Conservation (phyloP, 2,797 vertebrate species). For the Pipistrellus kuhlii region DNA sequence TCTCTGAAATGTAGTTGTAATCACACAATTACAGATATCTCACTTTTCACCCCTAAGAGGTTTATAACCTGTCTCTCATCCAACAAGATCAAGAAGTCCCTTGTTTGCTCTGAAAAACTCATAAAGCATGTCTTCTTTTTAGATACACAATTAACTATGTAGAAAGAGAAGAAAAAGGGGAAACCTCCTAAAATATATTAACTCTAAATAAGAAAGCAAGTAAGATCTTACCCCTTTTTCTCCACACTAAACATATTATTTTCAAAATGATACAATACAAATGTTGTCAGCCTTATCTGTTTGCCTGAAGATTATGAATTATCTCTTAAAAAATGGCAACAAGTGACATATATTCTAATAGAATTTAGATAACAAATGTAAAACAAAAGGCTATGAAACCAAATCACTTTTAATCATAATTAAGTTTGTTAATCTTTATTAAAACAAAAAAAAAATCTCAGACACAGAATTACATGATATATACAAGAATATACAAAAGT, state of each 20-base stretch:
- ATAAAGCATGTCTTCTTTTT: conserved; percentile 38
- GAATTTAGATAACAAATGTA: background rate
- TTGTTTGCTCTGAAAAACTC: conserved; percentile 50
- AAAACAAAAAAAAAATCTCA: conserved; percentile 82
- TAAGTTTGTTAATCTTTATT: conserved; percentile 85
- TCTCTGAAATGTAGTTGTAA: background rate
- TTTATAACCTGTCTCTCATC: background rate
- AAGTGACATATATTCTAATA: conserved; percentile 17
- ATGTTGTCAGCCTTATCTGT: conserved; percentile 12
- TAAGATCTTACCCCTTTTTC: background rate
- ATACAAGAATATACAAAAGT: conserved; percentile 86
- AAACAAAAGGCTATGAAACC: conserved; percentile 64
- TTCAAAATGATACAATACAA: conserved; percentile 49
- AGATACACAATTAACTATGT: conserved; percentile 16
- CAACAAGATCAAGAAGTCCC: conserved; percentile 7
- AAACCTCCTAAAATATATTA: conserved; percentile 48
- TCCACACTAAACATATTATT: conserved; percentile 35
- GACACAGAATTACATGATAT: conserved; percentile 83
- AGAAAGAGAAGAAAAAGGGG: background rate
- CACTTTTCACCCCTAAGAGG: background rate
- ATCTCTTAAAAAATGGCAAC: conserved; percentile 4
- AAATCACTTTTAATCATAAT: conserved; percentile 74
- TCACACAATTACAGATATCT: background rate
- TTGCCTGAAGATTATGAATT: conserved; percentile 34
- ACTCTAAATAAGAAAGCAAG: conserved; percentile 53